Evolutionary conservation across 2,113 vertebrate species (phyloP), one percentile per base, ranked within the genome.

Genomic region (Spea multiplicata): DNA sequence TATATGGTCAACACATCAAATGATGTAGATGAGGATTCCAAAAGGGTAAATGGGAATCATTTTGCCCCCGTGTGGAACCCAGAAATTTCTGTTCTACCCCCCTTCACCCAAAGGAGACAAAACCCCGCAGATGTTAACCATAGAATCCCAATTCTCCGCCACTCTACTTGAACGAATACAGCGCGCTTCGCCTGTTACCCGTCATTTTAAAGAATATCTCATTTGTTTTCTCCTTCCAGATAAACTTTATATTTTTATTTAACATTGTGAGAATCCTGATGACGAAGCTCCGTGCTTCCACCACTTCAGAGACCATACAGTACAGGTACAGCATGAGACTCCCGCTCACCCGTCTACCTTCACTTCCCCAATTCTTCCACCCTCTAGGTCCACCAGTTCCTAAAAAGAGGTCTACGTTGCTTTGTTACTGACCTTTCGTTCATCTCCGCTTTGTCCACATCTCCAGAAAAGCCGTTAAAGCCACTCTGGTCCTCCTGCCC

Each of bases 201-300:
- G 8, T 8, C 66, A n/a, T 57, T 52, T 47, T 12, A 16, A n/a
- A 73, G 12, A 6, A 44, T 53, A 4, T 9, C 78, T 44, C 5
- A 0, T 66, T 5, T 49, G 3, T 52, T 78, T 74, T 68, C 75
- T 44, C 72, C 71, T 85, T 84, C 8, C 89, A 98, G 96, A 97
- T 98, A 83, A 97, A 97, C 76, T 98, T 97, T 82, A 96, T 96
- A 81, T 98, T 98, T 90, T 92, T 98, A 44, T 98, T 98, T 92
- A 98, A 98, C 88, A 98, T 98, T 0, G 96, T 98, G 81, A 91
- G 96, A 68, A 98, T 98, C 84, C 94, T 98, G 65, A 97, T 97
- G 96, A 98, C 96, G 0, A 97, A 98, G 82, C 94, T 98, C 52
- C 90, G 95, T 81, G 96, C 96, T 3, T 98, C 96, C 2, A 98